Evolutionary conservation across 1,140 invertebrate species (phyloP).

Genomic region (Calycopis cecrops): DNA sequence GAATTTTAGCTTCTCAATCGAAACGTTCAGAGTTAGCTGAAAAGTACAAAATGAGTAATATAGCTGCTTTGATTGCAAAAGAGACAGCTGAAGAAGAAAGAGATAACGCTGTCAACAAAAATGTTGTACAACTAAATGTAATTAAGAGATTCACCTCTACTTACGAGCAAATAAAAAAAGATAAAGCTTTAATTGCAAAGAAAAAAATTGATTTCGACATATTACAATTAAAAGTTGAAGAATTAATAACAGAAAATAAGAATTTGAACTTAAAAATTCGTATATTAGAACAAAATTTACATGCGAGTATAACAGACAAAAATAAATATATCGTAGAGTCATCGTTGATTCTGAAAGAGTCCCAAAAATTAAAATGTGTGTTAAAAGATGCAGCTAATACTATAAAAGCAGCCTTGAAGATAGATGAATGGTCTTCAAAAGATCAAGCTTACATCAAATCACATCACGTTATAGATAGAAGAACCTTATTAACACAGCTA

Average conservation of each 20-base stretch:
- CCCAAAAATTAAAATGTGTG: conserved; percentile 72
- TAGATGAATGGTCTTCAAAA: conserved; percentile 60
- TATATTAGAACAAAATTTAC: conserved; percentile 77
- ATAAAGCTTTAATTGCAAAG: conserved; percentile 57
- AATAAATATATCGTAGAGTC: conserved; percentile 65
- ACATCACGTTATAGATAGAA: conserved; percentile 70
- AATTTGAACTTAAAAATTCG: conserved; percentile 68
- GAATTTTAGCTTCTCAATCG: conserved; percentile 77
- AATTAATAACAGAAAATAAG: conserved; percentile 60
- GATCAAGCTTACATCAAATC: conserved; percentile 49
- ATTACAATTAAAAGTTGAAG: conserved; percentile 54
- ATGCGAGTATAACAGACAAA: conserved; percentile 70
- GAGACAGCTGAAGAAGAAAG: conserved; percentile 66
- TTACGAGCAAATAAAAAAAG: conserved; percentile 63
- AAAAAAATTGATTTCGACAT: conserved; percentile 61
- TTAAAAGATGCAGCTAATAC: conserved; percentile 76
- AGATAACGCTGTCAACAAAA: conserved; percentile 70
- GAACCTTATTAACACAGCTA: conserved; percentile 72
- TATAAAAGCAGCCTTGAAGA: conserved; percentile 76
- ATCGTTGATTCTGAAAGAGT: conserved; percentile 71
- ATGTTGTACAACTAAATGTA: conserved; percentile 75
- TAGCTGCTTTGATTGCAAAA: conserved; percentile 46
- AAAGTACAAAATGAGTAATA: conserved; percentile 71
- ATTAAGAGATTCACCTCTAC: conserved; percentile 75
- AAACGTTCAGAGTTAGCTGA: conserved; percentile 74